Conservation (phyloP, 2,797 vertebrate genomes). For the Taenioides sp. region DNA sequence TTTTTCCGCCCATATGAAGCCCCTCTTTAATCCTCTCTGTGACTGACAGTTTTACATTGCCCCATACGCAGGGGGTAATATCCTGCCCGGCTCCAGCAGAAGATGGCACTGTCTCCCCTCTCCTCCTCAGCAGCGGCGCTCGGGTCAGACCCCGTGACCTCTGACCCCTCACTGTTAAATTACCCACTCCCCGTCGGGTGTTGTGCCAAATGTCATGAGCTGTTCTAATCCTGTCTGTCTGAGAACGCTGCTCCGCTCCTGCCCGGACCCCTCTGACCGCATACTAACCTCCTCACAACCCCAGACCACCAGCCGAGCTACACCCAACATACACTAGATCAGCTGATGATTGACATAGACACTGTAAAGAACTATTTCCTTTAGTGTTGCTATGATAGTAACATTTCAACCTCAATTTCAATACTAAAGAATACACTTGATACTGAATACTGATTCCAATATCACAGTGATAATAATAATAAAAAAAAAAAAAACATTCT, state of each 20-base stretch:
- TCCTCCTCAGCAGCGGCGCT: slow-evolving; percentile 30
- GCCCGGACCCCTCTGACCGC: slow-evolving; percentile 49
- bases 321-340: slow-evolving; percentile 13
- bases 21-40: neutral
- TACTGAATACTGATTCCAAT: no score
- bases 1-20: no score
- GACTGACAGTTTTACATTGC: slow-evolving; percentile 1
- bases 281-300: slow-evolving; percentile 33
- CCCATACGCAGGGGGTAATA: neutral
- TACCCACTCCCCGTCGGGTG: slow-evolving; percentile 67
- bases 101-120: slow-evolving; percentile 33
- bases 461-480: no score
- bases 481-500: no score
- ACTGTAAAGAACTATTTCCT: neutral
- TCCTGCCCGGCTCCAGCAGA: slow-evolving; percentile 12
- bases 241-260: slow-evolving; percentile 46
- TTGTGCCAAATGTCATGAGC: slow-evolving; percentile 72
- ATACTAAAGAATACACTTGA: no score
- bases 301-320: slow-evolving; percentile 32
- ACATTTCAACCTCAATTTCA: no score
- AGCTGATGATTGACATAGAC: neutral
- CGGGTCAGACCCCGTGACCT: slow-evolving; percentile 49
- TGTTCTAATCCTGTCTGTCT: slow-evolving; percentile 67
- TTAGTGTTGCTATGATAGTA: no score
- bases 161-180: slow-evolving; percentile 66